Percentiles rank a stretch among this genome's conserved stretches.
These are phyloP conservation scores for Columba janthina DNA, from an alignment of 2,113 vertebrate genomes.

Conservation along the genomic window DNA sequence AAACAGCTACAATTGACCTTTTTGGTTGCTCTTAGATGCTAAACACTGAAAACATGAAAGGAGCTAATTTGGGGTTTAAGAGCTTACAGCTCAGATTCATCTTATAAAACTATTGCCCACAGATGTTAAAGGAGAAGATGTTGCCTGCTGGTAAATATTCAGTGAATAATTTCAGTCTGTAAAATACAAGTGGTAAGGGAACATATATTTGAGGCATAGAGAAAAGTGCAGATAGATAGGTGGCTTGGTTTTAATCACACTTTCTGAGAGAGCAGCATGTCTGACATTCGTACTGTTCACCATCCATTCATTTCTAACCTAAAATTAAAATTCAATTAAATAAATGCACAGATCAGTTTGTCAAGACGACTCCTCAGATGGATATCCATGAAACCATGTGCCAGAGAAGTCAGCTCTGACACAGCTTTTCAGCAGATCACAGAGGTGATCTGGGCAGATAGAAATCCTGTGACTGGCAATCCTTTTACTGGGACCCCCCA, in stretches of 20 bases:
- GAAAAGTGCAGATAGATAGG: background rate
- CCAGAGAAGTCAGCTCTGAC: background rate
- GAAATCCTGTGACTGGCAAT: background rate
- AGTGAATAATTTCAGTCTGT: background rate
- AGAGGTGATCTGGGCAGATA: background rate
- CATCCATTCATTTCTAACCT: background rate
- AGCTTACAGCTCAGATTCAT: background rate
- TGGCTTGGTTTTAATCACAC: background rate
- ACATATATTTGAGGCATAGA: background rate
- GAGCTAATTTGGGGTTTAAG: background rate
- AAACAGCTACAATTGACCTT: background rate
- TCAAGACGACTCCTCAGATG: background rate
- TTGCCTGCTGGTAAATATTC: background rate
- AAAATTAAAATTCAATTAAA: background rate
- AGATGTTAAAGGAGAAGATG: background rate
- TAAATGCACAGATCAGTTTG: background rate
- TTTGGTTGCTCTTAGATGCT: background rate
- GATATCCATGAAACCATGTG: background rate
- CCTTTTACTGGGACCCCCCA: background rate
- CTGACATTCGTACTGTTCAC: background rate
- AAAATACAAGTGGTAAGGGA: background rate
- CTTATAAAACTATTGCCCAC: background rate
- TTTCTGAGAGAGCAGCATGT: background rate
- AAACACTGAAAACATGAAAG: background rate
- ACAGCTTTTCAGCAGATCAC: background rate